Base-by-base conservation (phyloP, 2,113 vertebrate species). In the Triplophysa tibetana region DNA sequence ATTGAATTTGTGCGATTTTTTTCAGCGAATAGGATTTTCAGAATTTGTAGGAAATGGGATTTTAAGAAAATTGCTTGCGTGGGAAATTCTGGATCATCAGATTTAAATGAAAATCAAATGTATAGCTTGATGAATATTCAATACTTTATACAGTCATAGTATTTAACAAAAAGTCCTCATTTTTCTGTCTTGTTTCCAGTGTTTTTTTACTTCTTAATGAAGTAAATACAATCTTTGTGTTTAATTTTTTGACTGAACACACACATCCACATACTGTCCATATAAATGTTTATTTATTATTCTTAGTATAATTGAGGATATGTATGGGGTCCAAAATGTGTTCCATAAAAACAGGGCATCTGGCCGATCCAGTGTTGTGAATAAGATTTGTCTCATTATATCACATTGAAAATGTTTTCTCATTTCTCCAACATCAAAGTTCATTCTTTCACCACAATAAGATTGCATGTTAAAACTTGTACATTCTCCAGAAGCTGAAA, bases 301-400 rank as follows among this genome's bases (percentile, higher is more conserved):
- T 38, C 33, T 29, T 38, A 38, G 33, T 38, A 38, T 7, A 38
- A 38, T 38, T 38, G 10, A 41, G 50, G 19, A 19, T 21, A n/a
- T 26, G 26, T 58, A 58, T 38, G 38, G n/a, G 70, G 52, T 23
- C n/a, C 45, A 75, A 62, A 75, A 48, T 26, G 19, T 73, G 70
- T 75, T 75, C 54, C 38, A 26, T 14, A 75, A 75, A 56, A 75
- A 62, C 23, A 26, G 58, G 8, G 38, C 72, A 62, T 62, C 33
- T 62, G 72, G 72, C 62, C 72, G 24, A 26, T 11, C 58, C 14
- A 48, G 43, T 41, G 45, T 54, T 54, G 43, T 66, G 38, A 64
- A 72, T 38, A 19, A 9, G n/a, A 38, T 73, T 58, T 14, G 10
- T 70, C 48, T 63, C 19, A 58, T 21, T 58, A 14, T 21, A 52